Evolutionary conservation across 1,140 invertebrate genomes (phyloP).

Genomic region (Danaus melanippus): DNA sequence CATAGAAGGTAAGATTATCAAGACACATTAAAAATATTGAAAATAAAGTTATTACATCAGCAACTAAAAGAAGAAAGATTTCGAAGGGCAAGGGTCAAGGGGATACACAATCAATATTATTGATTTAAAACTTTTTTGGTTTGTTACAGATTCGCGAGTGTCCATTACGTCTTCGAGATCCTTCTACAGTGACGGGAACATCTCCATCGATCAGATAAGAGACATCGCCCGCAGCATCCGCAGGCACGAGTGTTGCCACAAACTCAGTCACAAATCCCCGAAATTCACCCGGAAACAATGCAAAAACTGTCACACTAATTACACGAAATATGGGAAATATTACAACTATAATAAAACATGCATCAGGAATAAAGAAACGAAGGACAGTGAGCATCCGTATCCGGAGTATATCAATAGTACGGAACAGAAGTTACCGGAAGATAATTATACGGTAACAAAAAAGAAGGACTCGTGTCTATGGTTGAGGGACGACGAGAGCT

Average conservation of each 20-base stretch:
- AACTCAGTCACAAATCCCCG: slow-evolving; percentile 59
- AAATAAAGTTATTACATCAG: no score
- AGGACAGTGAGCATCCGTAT: slow-evolving; percentile 37
- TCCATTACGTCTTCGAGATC: slow-evolving; percentile 63
- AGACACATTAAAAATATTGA: no score
- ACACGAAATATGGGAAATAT: slow-evolving; percentile 61
- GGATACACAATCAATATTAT: no score
- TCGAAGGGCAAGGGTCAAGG: no score
- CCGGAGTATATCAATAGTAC: slow-evolving; percentile 40
- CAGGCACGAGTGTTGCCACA: slow-evolving; percentile 61
- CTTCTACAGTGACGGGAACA: slow-evolving; percentile 62
- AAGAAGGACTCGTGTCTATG: slow-evolving; percentile 56
- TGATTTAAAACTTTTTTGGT: not conserved
- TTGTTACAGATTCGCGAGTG: slow-evolving; percentile 53
- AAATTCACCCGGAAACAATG: slow-evolving; percentile 65
- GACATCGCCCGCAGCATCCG: slow-evolving; percentile 62
- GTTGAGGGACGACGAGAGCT: slow-evolving; percentile 47
- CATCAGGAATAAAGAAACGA: slow-evolving; percentile 52
- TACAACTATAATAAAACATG: slow-evolving; percentile 69
- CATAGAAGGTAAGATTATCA: no score
- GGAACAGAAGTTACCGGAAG: slow-evolving; percentile 43
- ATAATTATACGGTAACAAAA: slow-evolving; percentile 36
- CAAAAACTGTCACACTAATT: slow-evolving; percentile 55
- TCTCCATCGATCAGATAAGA: slow-evolving; percentile 61
- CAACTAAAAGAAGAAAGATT: no score